Conservation (phyloP, 2,113 vertebrate species). For the Labeo catla region DNA sequence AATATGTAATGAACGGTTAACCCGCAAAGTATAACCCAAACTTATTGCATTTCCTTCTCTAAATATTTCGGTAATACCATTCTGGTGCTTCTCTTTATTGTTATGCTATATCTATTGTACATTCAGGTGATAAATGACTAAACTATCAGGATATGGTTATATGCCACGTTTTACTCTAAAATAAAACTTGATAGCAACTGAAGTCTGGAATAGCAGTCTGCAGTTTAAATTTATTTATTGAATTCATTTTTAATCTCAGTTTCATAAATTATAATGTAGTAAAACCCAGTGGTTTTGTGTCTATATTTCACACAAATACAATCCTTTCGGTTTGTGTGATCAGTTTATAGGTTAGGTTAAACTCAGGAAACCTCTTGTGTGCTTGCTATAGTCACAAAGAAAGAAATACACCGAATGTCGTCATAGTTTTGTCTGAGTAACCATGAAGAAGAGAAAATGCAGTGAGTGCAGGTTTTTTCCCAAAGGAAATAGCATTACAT, state of each 20-base stretch:
- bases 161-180: background rate
- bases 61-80: slow-evolving; percentile 3
- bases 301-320: background rate
- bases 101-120: background rate
- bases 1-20: background rate
- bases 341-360: background rate
- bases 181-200: background rate
- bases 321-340: background rate
- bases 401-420: background rate
- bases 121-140: too few relatives aligned
- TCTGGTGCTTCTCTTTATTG: background rate
- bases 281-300: background rate
- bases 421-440: background rate
- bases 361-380: background rate
- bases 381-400: background rate
- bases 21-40: background rate
- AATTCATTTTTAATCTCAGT: background rate
- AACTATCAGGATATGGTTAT: too few relatives aligned
- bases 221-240: background rate
- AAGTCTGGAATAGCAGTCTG: background rate
- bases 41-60: slow-evolving; percentile 30
- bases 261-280: background rate
- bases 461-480: background rate
- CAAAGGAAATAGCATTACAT: background rate
- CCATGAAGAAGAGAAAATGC: background rate